These are phyloP conservation scores for Loriculus beryllinus DNA, from an alignment of 2,797 vertebrate genomes.

Conservation along the genomic window DNA sequence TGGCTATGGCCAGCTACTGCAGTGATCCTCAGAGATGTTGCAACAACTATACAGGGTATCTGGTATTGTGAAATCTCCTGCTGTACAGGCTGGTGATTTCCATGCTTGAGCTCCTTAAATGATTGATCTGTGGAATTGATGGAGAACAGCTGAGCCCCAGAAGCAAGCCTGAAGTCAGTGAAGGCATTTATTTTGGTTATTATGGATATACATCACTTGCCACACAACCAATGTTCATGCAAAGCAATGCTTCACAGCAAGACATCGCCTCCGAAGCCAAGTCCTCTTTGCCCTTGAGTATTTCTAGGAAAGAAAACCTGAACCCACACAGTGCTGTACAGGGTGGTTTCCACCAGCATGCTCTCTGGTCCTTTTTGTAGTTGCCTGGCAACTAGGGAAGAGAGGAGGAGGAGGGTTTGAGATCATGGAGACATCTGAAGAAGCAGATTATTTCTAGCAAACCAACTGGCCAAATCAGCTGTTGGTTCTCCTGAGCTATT, in stretches of 20 bases:
- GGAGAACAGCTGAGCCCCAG: background rate
- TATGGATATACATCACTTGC: background rate
- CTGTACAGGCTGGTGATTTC: background rate
- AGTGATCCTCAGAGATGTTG: background rate
- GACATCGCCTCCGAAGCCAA: background rate
- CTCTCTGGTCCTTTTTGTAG: background rate
- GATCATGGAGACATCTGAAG: background rate
- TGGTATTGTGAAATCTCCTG: background rate
- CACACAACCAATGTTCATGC: fast-evolving
- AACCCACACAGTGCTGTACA: background rate
- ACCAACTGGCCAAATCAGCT: background rate
- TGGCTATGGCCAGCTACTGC: background rate
- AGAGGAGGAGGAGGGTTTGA: background rate
- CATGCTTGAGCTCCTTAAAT: background rate
- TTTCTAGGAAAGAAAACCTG: background rate
- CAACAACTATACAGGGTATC: fast-evolving
- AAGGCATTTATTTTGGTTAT: background rate
- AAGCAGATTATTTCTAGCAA: background rate
- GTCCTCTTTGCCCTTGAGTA: background rate
- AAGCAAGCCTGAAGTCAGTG: background rate
- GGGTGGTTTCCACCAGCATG: background rate
- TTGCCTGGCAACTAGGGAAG: slow-evolving; percentile 54
- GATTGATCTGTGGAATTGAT: background rate
- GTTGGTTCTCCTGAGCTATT: background rate
- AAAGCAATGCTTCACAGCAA: background rate